phyloP scores from a whole-genome alignment of 2,113 vertebrate genomes.

The Piaya cayana region DNA sequence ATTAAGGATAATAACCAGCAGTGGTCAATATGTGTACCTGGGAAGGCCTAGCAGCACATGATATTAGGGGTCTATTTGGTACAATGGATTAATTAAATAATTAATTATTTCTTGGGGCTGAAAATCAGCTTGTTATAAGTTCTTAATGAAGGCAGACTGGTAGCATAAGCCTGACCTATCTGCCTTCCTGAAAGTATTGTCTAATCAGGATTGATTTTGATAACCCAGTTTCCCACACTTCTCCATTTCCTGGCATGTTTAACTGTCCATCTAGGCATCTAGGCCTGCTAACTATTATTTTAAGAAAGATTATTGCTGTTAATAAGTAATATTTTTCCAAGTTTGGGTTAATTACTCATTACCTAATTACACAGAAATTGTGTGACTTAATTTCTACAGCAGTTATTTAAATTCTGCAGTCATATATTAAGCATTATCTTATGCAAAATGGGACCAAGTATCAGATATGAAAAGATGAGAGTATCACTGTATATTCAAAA shows the following conservation, averaged over 20 bases:
- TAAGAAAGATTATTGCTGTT: neutral
- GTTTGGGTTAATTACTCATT: neutral
- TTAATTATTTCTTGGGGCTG: neutral
- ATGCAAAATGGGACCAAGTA: neutral
- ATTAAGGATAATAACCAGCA: conserved; percentile 1
- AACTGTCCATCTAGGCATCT: neutral
- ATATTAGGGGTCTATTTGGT: neutral
- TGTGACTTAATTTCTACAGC: neutral
- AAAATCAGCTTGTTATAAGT: neutral
- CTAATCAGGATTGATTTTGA: neutral
- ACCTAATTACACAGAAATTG: neutral
- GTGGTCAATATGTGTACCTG: conserved; percentile 2
- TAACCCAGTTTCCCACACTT: neutral
- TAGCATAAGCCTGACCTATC: neutral
- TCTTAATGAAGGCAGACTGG: neutral
- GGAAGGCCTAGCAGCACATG: neutral
- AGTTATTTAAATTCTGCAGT: neutral
- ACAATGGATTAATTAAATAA: neutral
- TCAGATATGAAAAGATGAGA: neutral
- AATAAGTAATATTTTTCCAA: neutral
- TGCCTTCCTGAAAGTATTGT: neutral
- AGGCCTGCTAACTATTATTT: neutral
- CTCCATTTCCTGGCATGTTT: neutral
- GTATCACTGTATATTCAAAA: neutral
- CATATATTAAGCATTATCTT: neutral